Base-by-base conservation (phyloP, 2,113 vertebrate species). In the Phycodurus eques region DNA sequence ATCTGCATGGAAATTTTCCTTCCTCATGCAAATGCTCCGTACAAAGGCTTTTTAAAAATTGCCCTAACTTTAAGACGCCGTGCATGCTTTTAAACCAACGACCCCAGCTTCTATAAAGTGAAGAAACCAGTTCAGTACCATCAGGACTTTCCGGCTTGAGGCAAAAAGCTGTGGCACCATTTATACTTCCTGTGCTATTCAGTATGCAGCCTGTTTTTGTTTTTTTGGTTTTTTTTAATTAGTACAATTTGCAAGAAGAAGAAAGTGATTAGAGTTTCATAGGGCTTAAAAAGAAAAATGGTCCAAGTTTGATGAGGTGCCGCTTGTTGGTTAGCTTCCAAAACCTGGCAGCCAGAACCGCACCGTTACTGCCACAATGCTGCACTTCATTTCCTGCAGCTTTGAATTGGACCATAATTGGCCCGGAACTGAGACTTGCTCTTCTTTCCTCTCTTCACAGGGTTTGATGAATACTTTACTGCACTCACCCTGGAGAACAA, bases 401-500 rank as follows among this genome's bases (percentile, higher is more conserved):
- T 80, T 70, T 65, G 44, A 81, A 72, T 42, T 53, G 78, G 65
- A 75, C 70, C 68, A 72, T 88, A 88, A 87, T 90, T 83, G 80
- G 81, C 79, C 70, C 79, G 61, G 85, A 89, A 85, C 73, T 88
- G 67, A 87, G 75, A 68, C 35, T 35, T 78, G 80, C 73, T 81
- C 67, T 63, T 67, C 35, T 78, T 68, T 77, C 74, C 77, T 80
- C 53, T 79, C 1, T 78, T 66, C 43, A 9, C 87, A 92, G 91
- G 91, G 60, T 92, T 92, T 85, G 90, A 92, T 84, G 88, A 90
- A 78, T 93, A 93, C 86, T 93, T 93, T 74, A 91, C 86, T 1
- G 89, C 73, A 0, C 92, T 92, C 71, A 93, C 92, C 31, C 86
- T 93, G 14, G 92, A 93, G 87, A 93, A 92, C 81, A 93, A 93